A percentile compares a stretch with the other conserved stretches of the same genome.
These are phyloP conservation scores for Dendroctonus valens DNA, from an alignment of 1,140 invertebrate genomes.

Conservation along the genomic window DNA sequence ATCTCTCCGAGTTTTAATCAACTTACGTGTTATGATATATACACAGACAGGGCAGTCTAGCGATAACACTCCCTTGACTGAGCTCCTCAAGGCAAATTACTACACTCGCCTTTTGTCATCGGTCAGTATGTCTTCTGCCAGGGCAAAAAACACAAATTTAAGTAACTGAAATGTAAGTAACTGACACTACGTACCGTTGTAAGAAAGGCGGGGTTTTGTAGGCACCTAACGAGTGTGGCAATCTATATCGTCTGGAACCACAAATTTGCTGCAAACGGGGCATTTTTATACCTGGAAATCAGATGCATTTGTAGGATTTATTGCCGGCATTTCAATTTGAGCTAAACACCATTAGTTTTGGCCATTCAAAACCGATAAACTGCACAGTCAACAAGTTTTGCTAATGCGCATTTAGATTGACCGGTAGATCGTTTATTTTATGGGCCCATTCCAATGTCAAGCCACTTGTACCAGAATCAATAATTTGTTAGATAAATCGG, in stretches of 20 bases:
- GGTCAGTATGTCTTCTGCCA: slow-evolving; percentile 92
- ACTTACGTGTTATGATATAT: slow-evolving; percentile 97
- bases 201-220: slow-evolving; percentile 97
- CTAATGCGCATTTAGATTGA: slow-evolving; percentile 1
- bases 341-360: too few relatives aligned
- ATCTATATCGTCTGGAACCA: slow-evolving; percentile 96
- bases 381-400: neutral
- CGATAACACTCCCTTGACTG: slow-evolving; percentile 91
- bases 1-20: neutral
- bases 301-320: slow-evolving; percentile 1
- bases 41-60: slow-evolving; percentile 96
- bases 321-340: too few relatives aligned
- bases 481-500: neutral
- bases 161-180: slow-evolving; percentile 1
- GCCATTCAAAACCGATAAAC: neutral
- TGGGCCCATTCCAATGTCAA: neutral
- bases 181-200: slow-evolving; percentile 79
- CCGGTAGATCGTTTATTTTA: neutral
- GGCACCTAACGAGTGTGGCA: slow-evolving; percentile 98
- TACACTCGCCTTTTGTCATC: slow-evolving; percentile 97
- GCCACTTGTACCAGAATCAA: neutral
- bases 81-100: slow-evolving; percentile 98
- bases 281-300: slow-evolving; percentile 89
- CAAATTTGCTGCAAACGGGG: slow-evolving; percentile 97
- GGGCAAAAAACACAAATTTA: slow-evolving; percentile 34